A percentile compares a stretch with the other conserved stretches of the same genome.
phyloP scores from a whole-genome alignment of 2,888 invertebrate species.

The Tholera decimalis region DNA sequence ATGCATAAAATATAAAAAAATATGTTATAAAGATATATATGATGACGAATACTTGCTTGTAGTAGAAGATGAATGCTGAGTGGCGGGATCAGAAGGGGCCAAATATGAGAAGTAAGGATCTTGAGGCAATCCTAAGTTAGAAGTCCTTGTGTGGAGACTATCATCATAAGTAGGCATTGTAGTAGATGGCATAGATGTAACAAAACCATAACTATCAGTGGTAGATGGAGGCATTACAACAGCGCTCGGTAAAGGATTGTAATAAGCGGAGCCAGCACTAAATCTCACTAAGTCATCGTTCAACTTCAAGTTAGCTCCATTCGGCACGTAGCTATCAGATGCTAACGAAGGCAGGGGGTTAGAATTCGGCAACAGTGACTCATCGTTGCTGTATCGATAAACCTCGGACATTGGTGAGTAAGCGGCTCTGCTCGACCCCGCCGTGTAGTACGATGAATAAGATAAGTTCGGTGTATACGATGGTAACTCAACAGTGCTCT shows the following conservation, averaged over 20 bases:
- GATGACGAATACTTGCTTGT: slow-evolving; percentile 81
- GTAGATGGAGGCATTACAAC: slow-evolving; percentile 79
- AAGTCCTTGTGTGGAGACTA: slow-evolving; percentile 74
- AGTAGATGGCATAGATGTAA: slow-evolving; percentile 73
- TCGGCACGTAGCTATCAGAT: slow-evolving; percentile 86
- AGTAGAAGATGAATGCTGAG: slow-evolving; percentile 73
- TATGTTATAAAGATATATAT: slow-evolving; percentile 82
- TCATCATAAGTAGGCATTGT: slow-evolving; percentile 84
- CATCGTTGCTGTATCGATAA: slow-evolving; percentile 87
- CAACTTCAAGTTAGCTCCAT: slow-evolving; percentile 84
- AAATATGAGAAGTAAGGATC: slow-evolving; percentile 85
- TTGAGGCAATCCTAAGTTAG: slow-evolving; percentile 76
- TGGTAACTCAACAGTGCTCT: slow-evolving; percentile 82
- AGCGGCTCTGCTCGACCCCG: slow-evolving; percentile 78
- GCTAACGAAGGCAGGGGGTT: slow-evolving; percentile 76
- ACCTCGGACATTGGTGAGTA: slow-evolving; percentile 88
- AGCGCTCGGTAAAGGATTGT: slow-evolving; percentile 78
- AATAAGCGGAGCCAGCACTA: slow-evolving; percentile 77
- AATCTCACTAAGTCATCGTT: slow-evolving; percentile 84
- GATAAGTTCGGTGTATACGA: slow-evolving; percentile 86
- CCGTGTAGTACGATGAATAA: slow-evolving; percentile 84
- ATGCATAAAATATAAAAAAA: neutral
- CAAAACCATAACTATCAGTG: slow-evolving; percentile 80
- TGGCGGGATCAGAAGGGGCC: slow-evolving; percentile 74
- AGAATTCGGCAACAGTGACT: slow-evolving; percentile 85